Evolutionary conservation across 1,140 invertebrate species (phyloP).

Genomic region (Leptinotarsa undecemlineata): DNA sequence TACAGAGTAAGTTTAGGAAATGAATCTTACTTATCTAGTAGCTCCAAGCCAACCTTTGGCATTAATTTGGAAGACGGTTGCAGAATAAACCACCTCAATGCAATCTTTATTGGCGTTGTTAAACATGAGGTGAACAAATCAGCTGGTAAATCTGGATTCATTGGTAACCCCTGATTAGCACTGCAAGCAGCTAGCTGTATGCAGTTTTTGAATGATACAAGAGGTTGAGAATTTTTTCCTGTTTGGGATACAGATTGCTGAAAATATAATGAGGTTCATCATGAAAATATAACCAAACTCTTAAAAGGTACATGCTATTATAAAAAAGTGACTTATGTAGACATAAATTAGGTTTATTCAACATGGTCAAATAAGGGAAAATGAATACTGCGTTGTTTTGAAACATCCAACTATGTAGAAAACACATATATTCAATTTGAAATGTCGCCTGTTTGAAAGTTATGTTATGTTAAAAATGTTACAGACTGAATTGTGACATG

Average conservation of each 20-base stretch:
- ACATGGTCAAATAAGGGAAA: too few species aligned
- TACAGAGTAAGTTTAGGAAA: neutral
- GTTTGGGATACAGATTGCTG: constrained; percentile 17
- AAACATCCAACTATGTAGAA: too few species aligned
- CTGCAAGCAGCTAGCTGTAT: constrained; percentile 96
- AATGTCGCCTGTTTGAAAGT: too few species aligned
- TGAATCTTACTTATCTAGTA: constrained; percentile 83
- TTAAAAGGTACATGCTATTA: too few species aligned
- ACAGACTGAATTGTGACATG: too few species aligned
- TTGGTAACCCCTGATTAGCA: constrained; percentile 89
- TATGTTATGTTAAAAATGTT: too few species aligned
- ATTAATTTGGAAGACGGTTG: constrained; percentile 79
- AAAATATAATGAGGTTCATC: neutral
- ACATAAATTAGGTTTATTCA: too few species aligned
- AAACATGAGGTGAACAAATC: constrained; percentile 98
- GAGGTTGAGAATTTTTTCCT: constrained; percentile 27
- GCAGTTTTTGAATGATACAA: constrained; percentile 81
- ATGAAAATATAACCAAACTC: too few species aligned
- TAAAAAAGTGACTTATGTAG: too few species aligned
- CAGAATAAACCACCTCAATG: constrained; percentile 91
- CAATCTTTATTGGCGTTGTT: constrained; percentile 97
- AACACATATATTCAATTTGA: too few species aligned
- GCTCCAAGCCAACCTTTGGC: constrained; percentile 77
- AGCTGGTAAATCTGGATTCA: constrained; percentile 97
- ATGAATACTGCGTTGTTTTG: too few species aligned